phyloP scores from a whole-genome alignment of 1,140 invertebrate genomes.

The Polyergus mexicanus region DNA sequence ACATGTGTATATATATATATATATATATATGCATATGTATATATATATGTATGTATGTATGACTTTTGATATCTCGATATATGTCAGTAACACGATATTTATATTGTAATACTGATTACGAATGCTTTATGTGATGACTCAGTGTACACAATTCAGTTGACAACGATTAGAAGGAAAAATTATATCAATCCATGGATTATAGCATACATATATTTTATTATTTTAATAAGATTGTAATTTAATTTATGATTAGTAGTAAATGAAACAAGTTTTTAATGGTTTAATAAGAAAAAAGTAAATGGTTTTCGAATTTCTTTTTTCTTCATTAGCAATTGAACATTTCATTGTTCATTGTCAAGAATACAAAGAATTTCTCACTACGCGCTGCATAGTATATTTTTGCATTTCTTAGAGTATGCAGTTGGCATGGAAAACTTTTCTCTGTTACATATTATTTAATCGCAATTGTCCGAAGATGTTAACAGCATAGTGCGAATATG shows the following conservation, averaged over 20 bases:
- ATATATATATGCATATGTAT: not conserved
- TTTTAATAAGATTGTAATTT: conserved; percentile 44
- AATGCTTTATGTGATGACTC: conserved; percentile 62
- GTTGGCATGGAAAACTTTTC: conserved; percentile 7
- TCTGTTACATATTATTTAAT: conserved; percentile 16
- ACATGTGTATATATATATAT: conserved; percentile 32
- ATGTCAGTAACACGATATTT: conserved; percentile 58
- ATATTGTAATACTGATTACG: conserved; percentile 51
- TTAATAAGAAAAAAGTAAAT: conserved; percentile 27
- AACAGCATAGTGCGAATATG: not conserved
- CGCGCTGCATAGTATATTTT: conserved; percentile 33
- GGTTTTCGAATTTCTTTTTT: conserved; percentile 7
- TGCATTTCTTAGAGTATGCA: conserved; percentile 35
- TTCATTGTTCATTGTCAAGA: conserved; percentile 44
- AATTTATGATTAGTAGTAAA: conserved; percentile 44
- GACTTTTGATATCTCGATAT: conserved; percentile 71
- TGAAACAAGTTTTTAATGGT: conserved; percentile 22
- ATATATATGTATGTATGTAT: not conserved
- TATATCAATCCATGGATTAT: conserved; percentile 34
- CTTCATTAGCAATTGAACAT: conserved; percentile 28
- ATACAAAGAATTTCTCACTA: conserved; percentile 9
- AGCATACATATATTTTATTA: conserved; percentile 22
- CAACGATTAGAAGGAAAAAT: conserved; percentile 26
- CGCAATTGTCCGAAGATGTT: not conserved
- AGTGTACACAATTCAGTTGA: conserved; percentile 37